phyloP scores from a whole-genome alignment of 2,797 vertebrate genomes.

The Acestrorhynchus altus region DNA sequence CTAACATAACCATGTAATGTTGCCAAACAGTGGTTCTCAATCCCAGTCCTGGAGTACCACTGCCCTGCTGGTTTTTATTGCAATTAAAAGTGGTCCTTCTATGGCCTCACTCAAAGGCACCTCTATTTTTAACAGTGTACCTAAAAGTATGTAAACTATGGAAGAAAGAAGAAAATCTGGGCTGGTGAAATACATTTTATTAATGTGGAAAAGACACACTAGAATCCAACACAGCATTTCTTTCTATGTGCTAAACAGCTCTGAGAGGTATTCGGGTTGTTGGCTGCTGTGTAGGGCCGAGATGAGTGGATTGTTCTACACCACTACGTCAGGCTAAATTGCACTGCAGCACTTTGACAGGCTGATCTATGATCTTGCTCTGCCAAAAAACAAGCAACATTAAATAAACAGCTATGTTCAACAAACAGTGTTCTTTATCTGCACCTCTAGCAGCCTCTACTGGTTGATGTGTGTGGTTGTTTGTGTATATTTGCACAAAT shows the following conservation, averaged over 20 bases:
- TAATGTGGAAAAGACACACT: neutral
- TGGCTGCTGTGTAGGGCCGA: neutral
- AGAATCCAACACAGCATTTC: neutral
- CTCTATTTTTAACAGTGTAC: too few relatives aligned
- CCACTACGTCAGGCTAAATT: neutral
- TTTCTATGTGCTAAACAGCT: neutral
- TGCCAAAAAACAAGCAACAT: slow-evolving; percentile 3
- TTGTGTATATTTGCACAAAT: neutral
- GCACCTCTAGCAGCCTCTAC: neutral
- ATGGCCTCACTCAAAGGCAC: too few relatives aligned
- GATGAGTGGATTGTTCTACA: slow-evolving; percentile 4
- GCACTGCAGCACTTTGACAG: neutral
- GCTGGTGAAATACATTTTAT: neutral
- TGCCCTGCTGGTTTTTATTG: too few relatives aligned
- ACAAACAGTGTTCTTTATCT: neutral
- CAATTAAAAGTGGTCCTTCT: too few relatives aligned
- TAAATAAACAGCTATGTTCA: slow-evolving; percentile 3
- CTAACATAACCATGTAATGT: too few relatives aligned
- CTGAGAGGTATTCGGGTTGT: neutral
- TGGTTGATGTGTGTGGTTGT: neutral
- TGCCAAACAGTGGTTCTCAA: too few relatives aligned
- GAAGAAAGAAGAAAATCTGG: neutral
- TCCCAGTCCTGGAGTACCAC: too few relatives aligned
- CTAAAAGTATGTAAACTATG: neutral
- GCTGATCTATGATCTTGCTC: neutral